Base-by-base conservation (phyloP, 1,140 invertebrate genomes). In the Phymorhynchus buccinoides region DNA sequence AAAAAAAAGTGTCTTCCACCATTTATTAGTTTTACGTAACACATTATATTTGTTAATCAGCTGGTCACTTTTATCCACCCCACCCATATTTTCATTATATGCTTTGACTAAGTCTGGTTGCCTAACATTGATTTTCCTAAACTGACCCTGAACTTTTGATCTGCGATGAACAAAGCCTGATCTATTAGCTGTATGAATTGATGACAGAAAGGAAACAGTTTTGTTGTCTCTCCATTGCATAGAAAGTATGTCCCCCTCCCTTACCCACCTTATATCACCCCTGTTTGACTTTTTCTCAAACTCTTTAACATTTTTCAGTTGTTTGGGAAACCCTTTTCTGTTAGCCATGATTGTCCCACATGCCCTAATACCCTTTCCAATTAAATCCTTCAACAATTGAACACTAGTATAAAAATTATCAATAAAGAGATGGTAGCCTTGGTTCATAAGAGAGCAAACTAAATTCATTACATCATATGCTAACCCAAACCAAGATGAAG, bases 371-470 rank as follows among this genome's bases (percentile, higher is more conserved):
- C 62, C 81, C 22, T 66, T 83, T 35, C 32, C 18, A 62, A 83
- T 62, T 0, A 1, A 44, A 68, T 83, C 56, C 66, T 39, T 32
- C 14, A 83, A 3, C 7, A 83, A 35, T 32, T 83, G 56, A 35
- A 30, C 80, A 48, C 80, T 68, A 30, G 56, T 83, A 68, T 83
- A 83, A 68, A 68, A 66, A 68, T 83, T 83, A 83, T 83, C 81
- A 83, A 68, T 30, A 83, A 83, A 68, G 66, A 83, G 68, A 30
- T 83, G 56, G 35, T 83, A 83, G 32, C 81, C 56, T 62, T 83
- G 81, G 39, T 83, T 35, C 9, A 62, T 14, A 39, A 83, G 14
- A 68, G 1, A 48, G 35, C 32, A 16, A 27, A 83, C 42, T 68
- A 83, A 56, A n/a, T 68, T 83, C 52, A 68, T 68, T 3, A 83